Conservation (phyloP, 2,797 vertebrate genomes). For the Hafferia zeledoni region DNA sequence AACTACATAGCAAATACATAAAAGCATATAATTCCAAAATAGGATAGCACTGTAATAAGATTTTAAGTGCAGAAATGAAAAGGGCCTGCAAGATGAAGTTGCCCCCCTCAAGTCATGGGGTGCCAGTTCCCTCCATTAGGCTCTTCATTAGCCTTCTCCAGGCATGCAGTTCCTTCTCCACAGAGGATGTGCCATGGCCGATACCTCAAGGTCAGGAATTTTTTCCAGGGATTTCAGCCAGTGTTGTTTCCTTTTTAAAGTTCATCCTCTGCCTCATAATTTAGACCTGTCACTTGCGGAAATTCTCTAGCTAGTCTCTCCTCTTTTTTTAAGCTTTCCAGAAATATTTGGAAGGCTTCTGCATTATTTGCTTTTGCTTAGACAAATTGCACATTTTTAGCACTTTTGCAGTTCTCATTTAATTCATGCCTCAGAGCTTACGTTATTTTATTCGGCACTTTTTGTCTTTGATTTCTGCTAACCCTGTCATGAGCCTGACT, state of each 20-base stretch:
- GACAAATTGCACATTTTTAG: background rate
- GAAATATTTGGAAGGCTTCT: background rate
- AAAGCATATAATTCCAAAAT: background rate
- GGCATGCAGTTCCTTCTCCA: background rate
- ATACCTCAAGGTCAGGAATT: constrained; percentile 44
- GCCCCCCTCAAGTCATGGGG: background rate
- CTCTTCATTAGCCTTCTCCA: background rate
- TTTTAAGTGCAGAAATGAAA: background rate
- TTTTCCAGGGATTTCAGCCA: constrained; percentile 29
- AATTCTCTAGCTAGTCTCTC: background rate
- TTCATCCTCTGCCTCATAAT: constrained; percentile 6
- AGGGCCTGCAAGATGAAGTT: background rate
- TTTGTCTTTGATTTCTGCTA: background rate
- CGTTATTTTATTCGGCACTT: background rate
- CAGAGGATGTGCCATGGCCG: background rate
- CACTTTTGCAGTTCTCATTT: background rate
- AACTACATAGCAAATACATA: background rate
- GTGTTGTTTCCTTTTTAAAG: constrained; percentile 16
- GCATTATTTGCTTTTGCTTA: background rate
- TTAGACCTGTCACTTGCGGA: background rate
- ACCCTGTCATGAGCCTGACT: background rate
- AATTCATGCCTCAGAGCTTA: background rate
- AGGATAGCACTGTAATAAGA: background rate
- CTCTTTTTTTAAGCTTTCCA: background rate
- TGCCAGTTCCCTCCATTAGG: background rate